phyloP scores from a whole-genome alignment of 2,797 vertebrate genomes.

The Falco novaeseelandiae region DNA sequence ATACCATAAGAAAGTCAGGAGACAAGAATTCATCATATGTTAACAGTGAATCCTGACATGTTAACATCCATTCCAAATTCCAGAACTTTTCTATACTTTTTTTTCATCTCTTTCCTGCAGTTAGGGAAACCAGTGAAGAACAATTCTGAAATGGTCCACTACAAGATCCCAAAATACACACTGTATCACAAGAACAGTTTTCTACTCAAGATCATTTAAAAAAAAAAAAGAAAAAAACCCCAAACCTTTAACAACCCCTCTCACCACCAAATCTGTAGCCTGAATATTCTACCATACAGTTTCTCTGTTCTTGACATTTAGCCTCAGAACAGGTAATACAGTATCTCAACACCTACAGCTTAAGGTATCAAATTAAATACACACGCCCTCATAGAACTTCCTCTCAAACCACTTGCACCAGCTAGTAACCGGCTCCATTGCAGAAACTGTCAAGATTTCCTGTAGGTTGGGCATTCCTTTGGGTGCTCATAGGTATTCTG shows the following conservation, averaged over 20 bases:
- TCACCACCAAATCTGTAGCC: not conserved
- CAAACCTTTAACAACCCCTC: not conserved
- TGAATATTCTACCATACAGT: not conserved
- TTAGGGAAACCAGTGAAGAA: not conserved
- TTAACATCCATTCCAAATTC: not conserved
- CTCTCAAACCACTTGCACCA: not conserved
- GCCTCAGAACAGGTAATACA: not conserved
- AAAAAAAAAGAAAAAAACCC: not conserved
- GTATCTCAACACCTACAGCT: not conserved
- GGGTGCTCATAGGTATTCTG: not conserved
- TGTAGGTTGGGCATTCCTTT: not conserved
- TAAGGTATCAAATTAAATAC: not conserved
- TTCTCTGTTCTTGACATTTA: not conserved
- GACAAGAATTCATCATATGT: not conserved
- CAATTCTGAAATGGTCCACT: not conserved
- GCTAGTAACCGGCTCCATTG: not conserved
- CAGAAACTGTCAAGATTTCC: not conserved
- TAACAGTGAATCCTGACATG: not conserved
- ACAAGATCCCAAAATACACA: not conserved
- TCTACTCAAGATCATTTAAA: not conserved
- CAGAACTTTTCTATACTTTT: not conserved
- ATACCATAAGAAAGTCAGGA: not conserved
- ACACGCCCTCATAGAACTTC: not conserved
- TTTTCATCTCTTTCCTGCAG: not conserved
- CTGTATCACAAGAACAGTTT: not conserved